These are phyloP conservation scores for Ptilodon capucinus DNA, from an alignment of 2,888 invertebrate species.

Conservation along the genomic window DNA sequence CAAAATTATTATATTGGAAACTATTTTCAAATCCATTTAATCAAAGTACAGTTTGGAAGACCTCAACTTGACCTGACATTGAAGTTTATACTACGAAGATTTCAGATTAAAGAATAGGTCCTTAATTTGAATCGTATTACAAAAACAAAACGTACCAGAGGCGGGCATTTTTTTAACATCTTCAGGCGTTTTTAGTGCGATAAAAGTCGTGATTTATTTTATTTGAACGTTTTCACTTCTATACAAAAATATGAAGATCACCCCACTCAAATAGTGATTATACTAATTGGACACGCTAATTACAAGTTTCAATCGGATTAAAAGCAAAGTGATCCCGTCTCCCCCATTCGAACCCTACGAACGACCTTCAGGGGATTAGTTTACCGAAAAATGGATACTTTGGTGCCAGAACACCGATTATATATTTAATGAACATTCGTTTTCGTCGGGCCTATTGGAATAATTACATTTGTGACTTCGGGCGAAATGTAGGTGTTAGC, in stretches of 20 bases:
- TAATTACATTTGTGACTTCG: neutral
- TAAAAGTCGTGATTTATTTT: too few species aligned
- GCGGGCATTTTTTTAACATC: too few species aligned
- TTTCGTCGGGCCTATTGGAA: neutral
- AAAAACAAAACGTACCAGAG: too few species aligned
- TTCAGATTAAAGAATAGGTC: too few species aligned
- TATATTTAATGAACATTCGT: neutral
- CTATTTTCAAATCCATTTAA: too few species aligned
- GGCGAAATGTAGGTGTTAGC: neutral
- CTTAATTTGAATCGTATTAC: too few species aligned
- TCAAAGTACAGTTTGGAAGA: too few species aligned
- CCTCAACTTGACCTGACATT: too few species aligned
- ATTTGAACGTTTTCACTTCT: too few species aligned
- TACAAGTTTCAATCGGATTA: constrained; percentile 45
- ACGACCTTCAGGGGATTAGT: constrained; percentile 14
- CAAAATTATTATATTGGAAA: too few species aligned
- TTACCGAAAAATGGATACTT: neutral
- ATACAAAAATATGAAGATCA: neutral
- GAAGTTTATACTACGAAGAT: too few species aligned
- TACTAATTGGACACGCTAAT: constrained; percentile 55
- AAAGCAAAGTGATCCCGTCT: constrained; percentile 37
- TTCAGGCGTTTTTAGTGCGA: too few species aligned
- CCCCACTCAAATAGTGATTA: constrained; percentile 39
- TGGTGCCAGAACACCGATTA: neutral
- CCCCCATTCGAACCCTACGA: constrained; percentile 28